Conservation (phyloP, 2,113 vertebrate species). For the Archilochus colubris region DNA sequence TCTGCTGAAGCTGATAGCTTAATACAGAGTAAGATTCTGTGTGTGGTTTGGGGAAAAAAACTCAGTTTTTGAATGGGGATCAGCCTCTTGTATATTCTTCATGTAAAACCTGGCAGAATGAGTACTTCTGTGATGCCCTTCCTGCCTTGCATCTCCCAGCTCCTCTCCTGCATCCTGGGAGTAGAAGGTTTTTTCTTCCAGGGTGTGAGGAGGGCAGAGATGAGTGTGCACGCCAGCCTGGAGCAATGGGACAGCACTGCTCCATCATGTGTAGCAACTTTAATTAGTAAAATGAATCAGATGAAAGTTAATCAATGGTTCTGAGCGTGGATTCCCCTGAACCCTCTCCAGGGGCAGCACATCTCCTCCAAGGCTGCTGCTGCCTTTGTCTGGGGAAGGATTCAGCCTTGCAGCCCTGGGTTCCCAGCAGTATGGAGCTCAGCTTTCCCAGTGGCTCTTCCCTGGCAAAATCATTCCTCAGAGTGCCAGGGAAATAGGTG, state of each 20-base stretch:
- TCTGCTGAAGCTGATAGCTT: background rate
- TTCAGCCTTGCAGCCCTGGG: background rate
- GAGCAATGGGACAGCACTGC: background rate
- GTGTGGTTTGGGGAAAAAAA: background rate
- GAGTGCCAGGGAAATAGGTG: background rate
- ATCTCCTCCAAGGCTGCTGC: background rate
- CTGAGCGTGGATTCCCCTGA: background rate
- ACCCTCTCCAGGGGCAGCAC: background rate
- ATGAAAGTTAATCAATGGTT: background rate
- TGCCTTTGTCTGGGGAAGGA: background rate
- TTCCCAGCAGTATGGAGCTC: background rate
- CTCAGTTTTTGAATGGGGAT: background rate
- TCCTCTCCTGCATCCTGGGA: background rate
- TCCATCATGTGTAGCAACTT: background rate
- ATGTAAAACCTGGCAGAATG: background rate
- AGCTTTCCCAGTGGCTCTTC: background rate
- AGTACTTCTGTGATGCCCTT: background rate
- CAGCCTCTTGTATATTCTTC: background rate
- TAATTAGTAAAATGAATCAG: background rate
- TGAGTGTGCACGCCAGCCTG: rapidly evolving
- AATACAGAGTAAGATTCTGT: background rate
- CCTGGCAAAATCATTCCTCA: background rate
- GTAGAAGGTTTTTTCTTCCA: background rate
- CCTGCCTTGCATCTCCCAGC: background rate
- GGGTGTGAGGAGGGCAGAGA: rapidly evolving